Percentiles rank a stretch among this genome's conserved stretches.
These are phyloP conservation scores for Crossocerus cetratus DNA, from an alignment of 2,888 invertebrate genomes.

Conservation along the genomic window DNA sequence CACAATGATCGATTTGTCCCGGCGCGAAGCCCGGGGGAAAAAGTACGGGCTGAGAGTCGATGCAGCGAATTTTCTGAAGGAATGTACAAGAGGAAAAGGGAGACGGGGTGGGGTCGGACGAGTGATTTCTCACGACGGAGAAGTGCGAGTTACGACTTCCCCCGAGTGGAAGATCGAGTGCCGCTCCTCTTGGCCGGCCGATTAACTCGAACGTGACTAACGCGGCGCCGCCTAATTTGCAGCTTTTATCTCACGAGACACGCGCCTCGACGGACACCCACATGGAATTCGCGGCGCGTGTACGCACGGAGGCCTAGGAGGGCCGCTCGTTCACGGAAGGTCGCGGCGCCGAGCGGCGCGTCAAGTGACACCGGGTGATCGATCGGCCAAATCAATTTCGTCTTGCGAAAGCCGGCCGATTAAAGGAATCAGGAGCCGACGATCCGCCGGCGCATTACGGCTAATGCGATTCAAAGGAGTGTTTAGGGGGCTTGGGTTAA, in stretches of 20 bases:
- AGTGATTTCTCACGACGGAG: slow-evolving; percentile 43
- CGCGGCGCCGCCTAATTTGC: slow-evolving; percentile 37
- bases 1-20: too few species aligned
- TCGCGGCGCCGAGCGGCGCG: background rate
- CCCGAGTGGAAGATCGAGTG: slow-evolving; percentile 13
- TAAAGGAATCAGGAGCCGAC: too few species aligned
- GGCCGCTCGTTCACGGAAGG: background rate
- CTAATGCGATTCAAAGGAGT: too few species aligned
- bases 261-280: slow-evolving; percentile 23
- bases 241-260: slow-evolving; percentile 16
- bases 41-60: slow-evolving; percentile 17
- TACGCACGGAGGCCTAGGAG: background rate
- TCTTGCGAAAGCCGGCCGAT: background rate
- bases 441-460: too few species aligned
- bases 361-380: background rate
- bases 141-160: slow-evolving; percentile 16
- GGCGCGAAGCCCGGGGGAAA: slow-evolving; percentile 1
- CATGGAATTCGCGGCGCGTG: background rate
- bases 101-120: slow-evolving; percentile 8
- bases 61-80: slow-evolving; percentile 48
- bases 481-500: too few species aligned
- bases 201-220: slow-evolving; percentile 36
- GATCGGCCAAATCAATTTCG: slow-evolving; percentile 1
- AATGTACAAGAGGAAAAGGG: slow-evolving; percentile 34
- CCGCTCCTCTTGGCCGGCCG: slow-evolving; percentile 15